These are phyloP conservation scores for Felis chaus DNA, from an alignment of 2,113 vertebrate species.

Conservation along the genomic window DNA sequence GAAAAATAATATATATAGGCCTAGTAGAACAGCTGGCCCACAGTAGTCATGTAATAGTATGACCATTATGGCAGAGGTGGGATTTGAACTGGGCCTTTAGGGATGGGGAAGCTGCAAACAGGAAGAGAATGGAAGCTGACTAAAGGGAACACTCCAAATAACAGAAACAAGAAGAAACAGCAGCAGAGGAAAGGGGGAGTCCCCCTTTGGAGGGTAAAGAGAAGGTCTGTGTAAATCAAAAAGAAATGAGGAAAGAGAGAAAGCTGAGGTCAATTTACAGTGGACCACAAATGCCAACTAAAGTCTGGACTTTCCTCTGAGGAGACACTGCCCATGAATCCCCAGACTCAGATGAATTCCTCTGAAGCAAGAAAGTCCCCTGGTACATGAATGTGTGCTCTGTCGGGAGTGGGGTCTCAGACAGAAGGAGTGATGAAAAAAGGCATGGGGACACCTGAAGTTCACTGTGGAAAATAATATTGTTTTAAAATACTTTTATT, in stretches of 20 bases:
- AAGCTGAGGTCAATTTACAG: background rate
- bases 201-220: background rate
- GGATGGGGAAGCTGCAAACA: background rate
- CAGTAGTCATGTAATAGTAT: background rate
- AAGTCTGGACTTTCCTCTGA: background rate
- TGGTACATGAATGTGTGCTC: background rate
- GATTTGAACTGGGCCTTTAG: background rate
- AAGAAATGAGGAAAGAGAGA: background rate
- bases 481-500: background rate
- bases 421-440: background rate
- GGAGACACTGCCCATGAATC: background rate
- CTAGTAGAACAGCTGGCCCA: background rate
- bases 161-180: background rate
- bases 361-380: conserved; percentile 28
- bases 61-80: background rate
- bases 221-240: background rate
- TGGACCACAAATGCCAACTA: background rate
- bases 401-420: background rate
- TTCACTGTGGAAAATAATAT: background rate
- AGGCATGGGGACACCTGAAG: background rate
- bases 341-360: background rate
- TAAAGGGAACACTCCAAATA: background rate
- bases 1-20: background rate
- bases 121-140: background rate
- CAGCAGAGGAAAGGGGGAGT: background rate